These are phyloP conservation scores for Thamnophis elegans DNA, from an alignment of 2,797 vertebrate species.

Conservation along the genomic window DNA sequence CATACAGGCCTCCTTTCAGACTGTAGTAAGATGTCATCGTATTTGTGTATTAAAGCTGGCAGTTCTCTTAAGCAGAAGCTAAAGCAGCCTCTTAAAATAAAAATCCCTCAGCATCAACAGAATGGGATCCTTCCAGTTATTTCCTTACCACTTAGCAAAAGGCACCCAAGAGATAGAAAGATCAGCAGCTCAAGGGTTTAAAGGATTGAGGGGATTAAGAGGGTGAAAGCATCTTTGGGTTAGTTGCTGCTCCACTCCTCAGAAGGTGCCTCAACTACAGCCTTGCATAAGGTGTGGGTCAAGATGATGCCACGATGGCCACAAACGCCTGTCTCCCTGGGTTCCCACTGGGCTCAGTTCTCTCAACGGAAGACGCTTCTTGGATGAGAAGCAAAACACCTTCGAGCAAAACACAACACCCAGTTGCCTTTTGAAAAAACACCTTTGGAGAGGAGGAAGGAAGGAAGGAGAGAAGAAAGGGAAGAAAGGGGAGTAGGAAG, in stretches of 20 bases:
- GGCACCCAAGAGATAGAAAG: constrained; percentile 50
- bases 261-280: not conserved
- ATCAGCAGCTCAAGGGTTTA: constrained; percentile 10
- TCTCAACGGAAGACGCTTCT: not conserved
- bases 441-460: no score
- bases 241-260: not conserved
- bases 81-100: constrained; percentile 43
- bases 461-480: no score
- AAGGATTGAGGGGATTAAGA: not conserved
- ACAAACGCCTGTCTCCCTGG: not conserved
- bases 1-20: constrained; percentile 9
- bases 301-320: not conserved
- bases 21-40: constrained; percentile 61
- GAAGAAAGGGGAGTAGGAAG: no score
- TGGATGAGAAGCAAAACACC: not conserved
- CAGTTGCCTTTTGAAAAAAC: not conserved
- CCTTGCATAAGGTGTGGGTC: not conserved
- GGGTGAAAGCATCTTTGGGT: not conserved
- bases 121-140: constrained; percentile 46
- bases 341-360: not conserved
- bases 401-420: not conserved
- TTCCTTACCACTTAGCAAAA: constrained; percentile 48
- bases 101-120: constrained; percentile 31
- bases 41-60: constrained; percentile 61
- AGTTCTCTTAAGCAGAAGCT: constrained; percentile 52